These are phyloP conservation scores for Bolborhynchus lineola DNA, from an alignment of 2,113 vertebrate genomes.

Conservation along the genomic window DNA sequence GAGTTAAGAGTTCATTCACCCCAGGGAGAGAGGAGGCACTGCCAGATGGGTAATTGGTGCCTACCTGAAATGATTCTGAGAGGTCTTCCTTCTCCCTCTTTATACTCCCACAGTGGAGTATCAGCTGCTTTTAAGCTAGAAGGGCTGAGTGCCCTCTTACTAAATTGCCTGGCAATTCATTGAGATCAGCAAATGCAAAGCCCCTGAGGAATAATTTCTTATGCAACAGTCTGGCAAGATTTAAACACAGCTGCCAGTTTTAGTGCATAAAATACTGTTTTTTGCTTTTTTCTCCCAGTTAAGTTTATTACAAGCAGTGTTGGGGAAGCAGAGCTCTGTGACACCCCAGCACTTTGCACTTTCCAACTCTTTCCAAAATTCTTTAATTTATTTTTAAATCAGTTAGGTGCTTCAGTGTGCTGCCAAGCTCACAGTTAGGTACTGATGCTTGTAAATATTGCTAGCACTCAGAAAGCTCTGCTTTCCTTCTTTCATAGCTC, in stretches of 20 bases:
- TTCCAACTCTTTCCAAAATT: not conserved
- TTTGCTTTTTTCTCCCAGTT: not conserved
- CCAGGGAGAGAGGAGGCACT: not conserved
- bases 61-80: not conserved
- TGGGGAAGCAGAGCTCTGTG: not conserved
- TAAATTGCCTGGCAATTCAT: not conserved
- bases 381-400: not conserved
- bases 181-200: not conserved
- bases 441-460: not conserved
- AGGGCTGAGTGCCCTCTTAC: not conserved
- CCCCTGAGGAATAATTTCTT: not conserved
- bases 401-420: not conserved
- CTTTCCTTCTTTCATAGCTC: constrained; percentile 49
- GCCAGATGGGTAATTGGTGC: not conserved
- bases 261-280: not conserved
- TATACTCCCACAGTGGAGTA: not conserved
- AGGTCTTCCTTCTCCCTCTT: not conserved
- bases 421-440: not conserved
- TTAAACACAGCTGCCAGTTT: constrained; percentile 25
- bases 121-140: not conserved
- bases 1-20: not conserved
- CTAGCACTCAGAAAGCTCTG: not conserved
- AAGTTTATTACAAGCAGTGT: not conserved
- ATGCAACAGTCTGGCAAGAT: not conserved
- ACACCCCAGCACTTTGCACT: not conserved